Conservation (phyloP, 1,140 invertebrate genomes). For the Caenorhabditis brenneri region DNA sequence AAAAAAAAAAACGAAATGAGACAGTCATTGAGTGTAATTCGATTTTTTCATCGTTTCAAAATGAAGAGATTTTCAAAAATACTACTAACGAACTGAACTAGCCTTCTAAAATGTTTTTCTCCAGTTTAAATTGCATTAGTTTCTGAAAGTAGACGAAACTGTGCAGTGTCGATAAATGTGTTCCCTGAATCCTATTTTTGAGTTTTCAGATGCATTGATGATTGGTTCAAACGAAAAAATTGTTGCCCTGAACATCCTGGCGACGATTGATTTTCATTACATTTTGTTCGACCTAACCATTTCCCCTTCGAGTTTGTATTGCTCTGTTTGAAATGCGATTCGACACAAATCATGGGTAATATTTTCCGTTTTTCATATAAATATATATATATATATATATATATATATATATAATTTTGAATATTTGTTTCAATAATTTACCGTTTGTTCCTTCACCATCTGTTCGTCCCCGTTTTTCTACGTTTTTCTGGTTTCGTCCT, state of each 20-base stretch:
- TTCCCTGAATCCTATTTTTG: too few relatives aligned
- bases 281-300: background rate
- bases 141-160: too few relatives aligned
- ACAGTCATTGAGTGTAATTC: too few relatives aligned
- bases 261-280: conserved; percentile 59
- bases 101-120: too few relatives aligned
- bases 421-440: background rate
- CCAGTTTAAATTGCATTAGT: too few relatives aligned
- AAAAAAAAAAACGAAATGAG: too few relatives aligned
- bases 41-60: too few relatives aligned
- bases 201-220: conserved; percentile 66
- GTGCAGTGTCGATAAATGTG: too few relatives aligned
- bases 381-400: background rate
- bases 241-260: conserved; percentile 69
- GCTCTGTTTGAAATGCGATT: background rate
- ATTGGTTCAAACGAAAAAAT: conserved; percentile 69
- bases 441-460: background rate
- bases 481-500: background rate
- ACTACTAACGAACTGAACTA: too few relatives aligned
- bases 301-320: background rate
- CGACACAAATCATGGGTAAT: conserved; percentile 36
- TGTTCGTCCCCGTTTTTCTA: background rate
- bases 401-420: background rate
- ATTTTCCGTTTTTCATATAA: background rate
- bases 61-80: too few relatives aligned